Evolutionary conservation across 2,113 vertebrate genomes (phyloP).

Genomic region (Mustelus asterias): DNA sequence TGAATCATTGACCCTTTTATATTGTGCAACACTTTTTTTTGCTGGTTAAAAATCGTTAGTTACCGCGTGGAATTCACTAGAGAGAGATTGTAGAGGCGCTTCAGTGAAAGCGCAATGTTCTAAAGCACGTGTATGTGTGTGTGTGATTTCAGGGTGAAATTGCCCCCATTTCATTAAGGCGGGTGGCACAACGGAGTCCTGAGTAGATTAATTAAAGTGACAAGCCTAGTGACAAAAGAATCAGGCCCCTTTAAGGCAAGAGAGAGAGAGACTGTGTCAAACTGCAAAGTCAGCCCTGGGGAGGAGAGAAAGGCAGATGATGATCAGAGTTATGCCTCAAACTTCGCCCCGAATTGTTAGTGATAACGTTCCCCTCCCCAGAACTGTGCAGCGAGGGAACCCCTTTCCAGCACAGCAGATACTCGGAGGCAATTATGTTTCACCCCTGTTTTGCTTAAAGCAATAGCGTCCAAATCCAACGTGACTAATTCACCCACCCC

Average conservation of each 20-base stretch:
- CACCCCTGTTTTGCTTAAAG: background rate
- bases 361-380: background rate
- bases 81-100: background rate
- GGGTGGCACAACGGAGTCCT: background rate
- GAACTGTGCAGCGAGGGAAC: background rate
- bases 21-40: background rate
- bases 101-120: background rate
- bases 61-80: background rate
- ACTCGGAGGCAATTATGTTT: background rate
- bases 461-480: background rate
- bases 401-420: background rate
- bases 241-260: background rate
- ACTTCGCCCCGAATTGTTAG: constrained; percentile 31
- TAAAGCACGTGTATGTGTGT: background rate
- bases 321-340: background rate
- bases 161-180: background rate
- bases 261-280: background rate
- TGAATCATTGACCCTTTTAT: background rate
- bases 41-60: background rate
- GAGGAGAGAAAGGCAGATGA: too few species aligned
- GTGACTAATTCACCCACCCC: background rate
- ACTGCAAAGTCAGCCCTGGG: background rate
- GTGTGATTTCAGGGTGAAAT: background rate
- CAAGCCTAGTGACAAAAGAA: background rate
- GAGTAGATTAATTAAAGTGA: background rate